These are phyloP conservation scores for Polymixis lichenea DNA, from an alignment of 2,888 invertebrate genomes.

Conservation along the genomic window DNA sequence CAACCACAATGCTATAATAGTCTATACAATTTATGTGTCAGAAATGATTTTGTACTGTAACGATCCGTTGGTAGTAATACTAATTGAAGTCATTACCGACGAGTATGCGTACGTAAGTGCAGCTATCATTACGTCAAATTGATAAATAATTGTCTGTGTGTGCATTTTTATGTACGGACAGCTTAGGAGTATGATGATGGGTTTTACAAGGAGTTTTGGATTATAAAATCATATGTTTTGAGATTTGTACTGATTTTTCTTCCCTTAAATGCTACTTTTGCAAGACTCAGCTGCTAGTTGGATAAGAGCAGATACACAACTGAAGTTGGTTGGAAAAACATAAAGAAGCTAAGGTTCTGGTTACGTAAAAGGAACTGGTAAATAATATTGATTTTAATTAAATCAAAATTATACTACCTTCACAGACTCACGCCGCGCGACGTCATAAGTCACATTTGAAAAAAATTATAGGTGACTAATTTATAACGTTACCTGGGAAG, in stretches of 20 bases:
- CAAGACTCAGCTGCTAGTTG: too few species aligned
- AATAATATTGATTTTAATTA: background rate
- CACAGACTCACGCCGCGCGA: too few species aligned
- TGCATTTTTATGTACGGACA: slow-evolving; percentile 69
- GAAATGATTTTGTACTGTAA: slow-evolving; percentile 51
- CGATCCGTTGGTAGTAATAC: slow-evolving; percentile 60
- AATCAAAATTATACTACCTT: too few species aligned
- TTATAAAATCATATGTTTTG: background rate
- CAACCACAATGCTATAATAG: slow-evolving; percentile 40
- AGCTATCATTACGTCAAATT: slow-evolving; percentile 83
- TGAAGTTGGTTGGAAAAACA: background rate
- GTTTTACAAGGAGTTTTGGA: background rate
- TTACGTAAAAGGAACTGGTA: too few species aligned
- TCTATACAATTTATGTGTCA: slow-evolving; percentile 64
- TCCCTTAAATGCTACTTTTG: background rate
- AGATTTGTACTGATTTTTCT: background rate
- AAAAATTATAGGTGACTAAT: too few species aligned
- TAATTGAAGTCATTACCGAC: slow-evolving; percentile 80
- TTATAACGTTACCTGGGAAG: too few species aligned
- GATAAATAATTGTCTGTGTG: slow-evolving; percentile 84
- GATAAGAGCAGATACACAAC: background rate
- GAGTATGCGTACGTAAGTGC: slow-evolving; percentile 69
- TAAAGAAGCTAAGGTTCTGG: background rate
- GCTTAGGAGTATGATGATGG: slow-evolving; percentile 16
- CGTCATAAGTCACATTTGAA: too few species aligned